A percentile compares a stretch with the other conserved stretches of the same genome.
Conservation (phyloP, 2,888 invertebrate genomes). For the Xestia rhomboidea region DNA sequence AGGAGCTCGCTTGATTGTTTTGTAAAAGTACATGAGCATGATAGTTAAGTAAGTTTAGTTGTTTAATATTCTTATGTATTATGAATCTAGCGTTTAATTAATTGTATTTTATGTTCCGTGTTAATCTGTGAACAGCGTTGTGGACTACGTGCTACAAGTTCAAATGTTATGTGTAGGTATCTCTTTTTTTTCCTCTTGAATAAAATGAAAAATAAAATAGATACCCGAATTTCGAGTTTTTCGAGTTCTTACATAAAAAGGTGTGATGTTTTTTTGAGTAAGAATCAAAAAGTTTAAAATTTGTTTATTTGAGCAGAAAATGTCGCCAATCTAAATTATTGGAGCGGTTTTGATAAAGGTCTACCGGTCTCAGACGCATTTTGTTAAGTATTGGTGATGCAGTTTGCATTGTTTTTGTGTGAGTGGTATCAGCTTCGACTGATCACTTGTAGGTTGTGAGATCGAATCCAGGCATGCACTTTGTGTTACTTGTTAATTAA, state of each 20-base stretch:
- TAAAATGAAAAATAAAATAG: too few species aligned
- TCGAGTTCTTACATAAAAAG: neutral
- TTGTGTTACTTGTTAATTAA: neutral
- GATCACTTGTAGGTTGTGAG: neutral
- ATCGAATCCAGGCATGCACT: neutral
- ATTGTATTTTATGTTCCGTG: too few species aligned
- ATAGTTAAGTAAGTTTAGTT: too few species aligned
- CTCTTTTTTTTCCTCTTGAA: too few species aligned
- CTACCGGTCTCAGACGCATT: neutral
- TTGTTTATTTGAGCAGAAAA: neutral
- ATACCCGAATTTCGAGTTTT: neutral
- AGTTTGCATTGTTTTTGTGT: neutral
- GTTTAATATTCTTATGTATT: too few species aligned
- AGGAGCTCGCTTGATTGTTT: too few species aligned
- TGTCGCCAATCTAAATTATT: neutral
- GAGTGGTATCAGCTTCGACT: neutral
- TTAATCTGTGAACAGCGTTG: too few species aligned
- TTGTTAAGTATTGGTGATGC: too few species aligned
- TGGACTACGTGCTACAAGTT: too few species aligned
- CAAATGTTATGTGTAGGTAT: too few species aligned
- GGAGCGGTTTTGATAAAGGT: conserved; percentile 26
- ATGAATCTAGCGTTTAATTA: too few species aligned
- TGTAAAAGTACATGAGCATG: too few species aligned
- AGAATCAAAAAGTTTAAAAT: neutral
- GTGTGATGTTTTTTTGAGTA: neutral